Evolutionary conservation across 2,888 invertebrate genomes (phyloP).

Genomic region (Helicoverpa assulta): DNA sequence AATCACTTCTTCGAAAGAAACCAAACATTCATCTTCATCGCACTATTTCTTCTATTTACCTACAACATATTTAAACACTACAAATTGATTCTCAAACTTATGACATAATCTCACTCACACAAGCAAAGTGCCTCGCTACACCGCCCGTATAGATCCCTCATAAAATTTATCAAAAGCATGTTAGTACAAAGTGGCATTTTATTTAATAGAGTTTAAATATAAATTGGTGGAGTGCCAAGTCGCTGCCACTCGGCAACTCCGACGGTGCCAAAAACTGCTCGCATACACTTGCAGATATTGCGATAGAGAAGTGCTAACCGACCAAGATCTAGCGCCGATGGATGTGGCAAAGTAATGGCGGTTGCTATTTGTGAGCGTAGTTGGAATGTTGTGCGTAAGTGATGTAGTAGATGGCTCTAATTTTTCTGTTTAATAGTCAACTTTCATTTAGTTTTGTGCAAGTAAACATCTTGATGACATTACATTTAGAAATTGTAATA

Average conservation of each 20-base stretch:
- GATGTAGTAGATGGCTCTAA: not conserved
- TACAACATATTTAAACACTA: too few species aligned
- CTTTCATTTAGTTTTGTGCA: too few species aligned
- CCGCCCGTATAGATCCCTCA: slow-evolving; percentile 44
- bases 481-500: too few species aligned
- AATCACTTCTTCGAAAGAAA: not conserved
- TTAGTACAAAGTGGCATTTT: slow-evolving; percentile 73
- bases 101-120: not conserved
- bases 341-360: slow-evolving; percentile 42
- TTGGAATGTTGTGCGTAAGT: slow-evolving; percentile 3
- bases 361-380: not conserved
- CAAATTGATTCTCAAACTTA: not conserved
- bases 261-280: slow-evolving; percentile 76
- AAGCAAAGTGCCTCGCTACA: not conserved
- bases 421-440: not conserved
- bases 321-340: slow-evolving; percentile 22
- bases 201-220: slow-evolving; percentile 78
- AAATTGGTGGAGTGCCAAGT: slow-evolving; percentile 76
- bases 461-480: too few species aligned
- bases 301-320: slow-evolving; percentile 61
- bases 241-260: slow-evolving; percentile 58
- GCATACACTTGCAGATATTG: slow-evolving; percentile 74
- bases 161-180: slow-evolving; percentile 69
- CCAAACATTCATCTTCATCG: not conserved
- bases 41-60: not conserved